A percentile compares a stretch with the other conserved stretches of the same genome.
Conservation (phyloP, 2,113 vertebrate species). For the Labeo catla region DNA sequence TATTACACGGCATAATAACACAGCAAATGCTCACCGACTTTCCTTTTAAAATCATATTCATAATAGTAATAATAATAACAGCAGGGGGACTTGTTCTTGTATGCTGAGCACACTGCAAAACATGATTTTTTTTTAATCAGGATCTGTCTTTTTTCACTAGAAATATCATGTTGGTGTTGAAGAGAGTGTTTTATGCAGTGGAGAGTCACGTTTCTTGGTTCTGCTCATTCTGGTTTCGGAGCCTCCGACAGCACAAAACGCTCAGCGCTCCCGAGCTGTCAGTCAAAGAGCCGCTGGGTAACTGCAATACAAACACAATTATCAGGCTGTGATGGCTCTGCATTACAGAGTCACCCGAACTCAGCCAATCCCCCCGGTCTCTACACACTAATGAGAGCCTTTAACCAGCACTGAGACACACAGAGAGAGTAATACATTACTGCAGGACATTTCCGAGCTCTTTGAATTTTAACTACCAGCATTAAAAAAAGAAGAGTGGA, state of each 20-base stretch:
- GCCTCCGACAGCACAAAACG: neutral
- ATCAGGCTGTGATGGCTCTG: constrained; percentile 66
- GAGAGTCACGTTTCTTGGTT: neutral
- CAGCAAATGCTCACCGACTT: neutral
- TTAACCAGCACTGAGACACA: constrained; percentile 46
- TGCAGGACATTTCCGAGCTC: neutral
- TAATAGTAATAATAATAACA: neutral
- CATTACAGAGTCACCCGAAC: constrained; percentile 46
- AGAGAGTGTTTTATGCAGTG: neutral
- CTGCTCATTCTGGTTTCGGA: constrained; percentile 15
- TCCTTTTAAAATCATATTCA: neutral
- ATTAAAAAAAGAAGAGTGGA: neutral
- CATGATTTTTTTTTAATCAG: neutral
- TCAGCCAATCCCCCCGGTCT: constrained; percentile 67
- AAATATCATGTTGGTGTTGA: neutral
- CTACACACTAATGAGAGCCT: constrained; percentile 66
- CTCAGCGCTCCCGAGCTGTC: constrained; percentile 47
- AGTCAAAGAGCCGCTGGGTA: constrained; percentile 67
- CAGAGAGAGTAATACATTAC: constrained; percentile 20
- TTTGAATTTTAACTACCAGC: neutral
- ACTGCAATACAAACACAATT: constrained; percentile 81
- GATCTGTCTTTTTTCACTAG: neutral
- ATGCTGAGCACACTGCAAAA: neutral
- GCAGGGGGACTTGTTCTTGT: neutral
- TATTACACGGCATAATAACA: neutral